Evolutionary conservation across 2,888 invertebrate species (phyloP), one percentile per base, ranked within the genome.

Genomic region (Drosophila picticornis): DNA sequence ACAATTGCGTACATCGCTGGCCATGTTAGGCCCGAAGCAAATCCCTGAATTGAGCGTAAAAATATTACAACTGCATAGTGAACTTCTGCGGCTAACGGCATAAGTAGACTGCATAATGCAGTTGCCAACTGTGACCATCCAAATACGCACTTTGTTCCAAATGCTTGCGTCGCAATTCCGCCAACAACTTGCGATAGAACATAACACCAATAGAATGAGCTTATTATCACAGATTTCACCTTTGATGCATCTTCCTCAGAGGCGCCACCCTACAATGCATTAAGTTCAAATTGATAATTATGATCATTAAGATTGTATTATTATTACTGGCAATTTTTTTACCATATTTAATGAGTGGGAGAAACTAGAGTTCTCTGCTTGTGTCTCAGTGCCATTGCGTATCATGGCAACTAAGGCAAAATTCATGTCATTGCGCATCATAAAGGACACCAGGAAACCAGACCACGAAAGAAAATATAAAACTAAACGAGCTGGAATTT

Each of bases 391-490:
- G 11, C 29, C 51, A 34, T 73, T 69, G 6, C 83, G 68, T 31
- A 94, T 95, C 96, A 96, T 96, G 9, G 95, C 96, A 29, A 96
- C 95, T 77, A 96, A 94, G 2, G 96, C 95, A 78, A 96, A 94
- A 91, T 96, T 96, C 83, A 96, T 96, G 92, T 96, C 96, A 80
- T 95, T 96, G 58, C 96, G 94, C 96, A 96, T 96, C 96, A 96
- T 96, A 87, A 96, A 96, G 4, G 96, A 96, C 9, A 96, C 96
- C 68, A 96, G 93, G 88, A 96, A 96, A 56, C 96, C 96, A 36
- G 95, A 95, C 94, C 96, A 96, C 75, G 96, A 96, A 71, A 96
- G 93, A 90, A 96, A 94, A 92, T 96, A 96, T 34, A 96, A 93
- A 40, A 96, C 95, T 57, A 95, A 93, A 53, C 96, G 94, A n/a